A percentile compares a stretch with the other conserved stretches of the same genome.
Evolutionary conservation across 1,140 invertebrate species (phyloP).

Genomic region (Heliconius congener): DNA sequence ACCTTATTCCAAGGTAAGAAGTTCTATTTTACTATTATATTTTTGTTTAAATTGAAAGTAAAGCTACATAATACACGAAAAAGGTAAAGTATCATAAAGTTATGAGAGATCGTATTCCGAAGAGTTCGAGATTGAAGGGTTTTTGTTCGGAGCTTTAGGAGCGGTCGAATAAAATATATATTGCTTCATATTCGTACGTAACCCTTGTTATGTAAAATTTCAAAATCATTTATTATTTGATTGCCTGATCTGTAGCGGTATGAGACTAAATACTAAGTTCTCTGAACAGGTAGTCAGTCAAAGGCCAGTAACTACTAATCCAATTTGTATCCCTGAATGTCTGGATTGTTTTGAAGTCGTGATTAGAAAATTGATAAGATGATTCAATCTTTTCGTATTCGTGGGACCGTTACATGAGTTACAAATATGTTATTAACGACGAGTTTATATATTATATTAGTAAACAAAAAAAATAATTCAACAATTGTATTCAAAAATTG

Average conservation of each 20-base stretch:
- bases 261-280: slow-evolving; percentile 11
- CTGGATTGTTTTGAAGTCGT: slow-evolving; percentile 70
- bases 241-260: not conserved
- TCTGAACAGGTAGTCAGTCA: slow-evolving; percentile 49
- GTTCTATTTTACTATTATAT: slow-evolving; percentile 36
- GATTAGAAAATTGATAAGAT: slow-evolving; percentile 60
- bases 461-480: not conserved
- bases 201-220: slow-evolving; percentile 26
- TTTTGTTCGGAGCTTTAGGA: slow-evolving; percentile 48
- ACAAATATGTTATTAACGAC: not conserved
- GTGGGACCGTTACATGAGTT: not conserved
- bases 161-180: slow-evolving; percentile 48
- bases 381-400: slow-evolving; percentile 42
- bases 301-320: slow-evolving; percentile 48
- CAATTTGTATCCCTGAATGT: slow-evolving; percentile 66
- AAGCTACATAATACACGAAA: slow-evolving; percentile 22
- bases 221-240: not conserved
- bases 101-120: slow-evolving; percentile 48
- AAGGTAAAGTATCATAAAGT: slow-evolving; percentile 51
- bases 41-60: slow-evolving; percentile 25
- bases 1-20: slow-evolving; percentile 76
- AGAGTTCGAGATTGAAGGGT: slow-evolving; percentile 51
- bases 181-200: slow-evolving; percentile 43
- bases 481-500: slow-evolving; percentile 26
- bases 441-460: not conserved